Evolutionary conservation across 1,140 invertebrate species (phyloP), one percentile per base, ranked within the genome.

Genomic region (Saxidomus purpurata): DNA sequence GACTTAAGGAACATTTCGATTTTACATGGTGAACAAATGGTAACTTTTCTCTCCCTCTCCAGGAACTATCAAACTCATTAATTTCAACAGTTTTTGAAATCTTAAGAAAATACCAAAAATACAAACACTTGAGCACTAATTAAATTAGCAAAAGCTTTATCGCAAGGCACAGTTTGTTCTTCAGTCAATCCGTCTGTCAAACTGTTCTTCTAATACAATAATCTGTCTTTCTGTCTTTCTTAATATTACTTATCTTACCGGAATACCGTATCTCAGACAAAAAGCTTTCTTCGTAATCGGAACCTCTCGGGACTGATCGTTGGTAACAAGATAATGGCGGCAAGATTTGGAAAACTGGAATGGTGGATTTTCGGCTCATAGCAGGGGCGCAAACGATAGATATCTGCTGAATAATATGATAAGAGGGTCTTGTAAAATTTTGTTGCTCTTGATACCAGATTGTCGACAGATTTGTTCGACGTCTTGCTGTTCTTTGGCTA

Each of bases 391-490:
- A 22, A 11, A 8, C 55, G 59, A 85, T 85, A 25, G 67, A 43
- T 31, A 85, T 85, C 82, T 36, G 43, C 40, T n/a, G 63, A 28
- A 52, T 85, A 85, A 85, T 85, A 71, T 55, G 82, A 85, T 85
- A 85, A 85, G 59, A 74, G 67, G 47, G 59, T 36, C 82, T 85
- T 85, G 82, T 85, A 71, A 85, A 85, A 71, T 31, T 69, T 28
- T 38, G 34, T 61, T 71, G n/a, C 47, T 55, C 67, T 71, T 22
- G 36, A 52, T 34, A 38, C 61, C 82, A 71, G 63, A 74, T 85
- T 28, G 38, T 43, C 63, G 63, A 85, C 25, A 84, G 82, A 85
- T 71, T 85, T n/a, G 22, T 52, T 38, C n/a, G 63, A 67, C 63
- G n/a, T 36, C 82, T 34, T 85, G 82, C 82, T 49, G 82, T n/a